Evolutionary conservation across 2,888 invertebrate species (phyloP).

Genomic region (Boloria selene): DNA sequence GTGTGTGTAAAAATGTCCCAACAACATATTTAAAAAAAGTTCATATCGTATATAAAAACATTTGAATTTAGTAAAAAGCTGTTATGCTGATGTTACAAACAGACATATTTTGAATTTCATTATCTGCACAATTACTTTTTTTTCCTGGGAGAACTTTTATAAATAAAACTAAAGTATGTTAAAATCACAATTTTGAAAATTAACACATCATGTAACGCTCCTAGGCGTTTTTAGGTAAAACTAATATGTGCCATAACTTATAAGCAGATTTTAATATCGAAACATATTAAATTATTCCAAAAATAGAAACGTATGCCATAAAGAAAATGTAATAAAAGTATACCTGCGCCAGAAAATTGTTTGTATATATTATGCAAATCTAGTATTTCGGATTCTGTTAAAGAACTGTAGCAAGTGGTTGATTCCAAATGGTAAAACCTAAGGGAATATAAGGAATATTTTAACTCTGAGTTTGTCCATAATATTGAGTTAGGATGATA

Average conservation of each 20-base stretch:
- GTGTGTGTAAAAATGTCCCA: too few species aligned
- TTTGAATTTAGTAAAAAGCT: conserved; percentile 12
- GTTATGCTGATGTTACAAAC: neutral
- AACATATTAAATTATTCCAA: neutral
- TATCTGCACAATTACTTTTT: too few species aligned
- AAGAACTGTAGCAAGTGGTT: conserved; percentile 16
- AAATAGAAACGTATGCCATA: neutral
- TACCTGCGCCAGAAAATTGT: conserved; percentile 17
- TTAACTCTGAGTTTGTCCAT: conserved; percentile 16
- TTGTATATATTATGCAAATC: conserved; percentile 22
- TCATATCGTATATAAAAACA: conserved; percentile 7
- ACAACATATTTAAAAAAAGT: too few species aligned
- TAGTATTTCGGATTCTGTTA: conserved; percentile 24
- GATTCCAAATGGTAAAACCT: conserved; percentile 12
- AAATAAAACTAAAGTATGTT: too few species aligned
- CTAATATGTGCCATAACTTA: too few species aligned
- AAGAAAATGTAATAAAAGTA: conserved; percentile 20
- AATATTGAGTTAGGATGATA: conserved; percentile 20
- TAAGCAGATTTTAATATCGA: too few species aligned
- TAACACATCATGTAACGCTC: too few species aligned
- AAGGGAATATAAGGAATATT: conserved; percentile 22
- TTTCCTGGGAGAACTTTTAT: too few species aligned
- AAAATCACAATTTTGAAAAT: too few species aligned
- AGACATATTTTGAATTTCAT: neutral
- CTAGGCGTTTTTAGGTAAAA: too few species aligned